Conservation (phyloP, 2,113 vertebrate genomes). For the Anas platyrhynchos region DNA sequence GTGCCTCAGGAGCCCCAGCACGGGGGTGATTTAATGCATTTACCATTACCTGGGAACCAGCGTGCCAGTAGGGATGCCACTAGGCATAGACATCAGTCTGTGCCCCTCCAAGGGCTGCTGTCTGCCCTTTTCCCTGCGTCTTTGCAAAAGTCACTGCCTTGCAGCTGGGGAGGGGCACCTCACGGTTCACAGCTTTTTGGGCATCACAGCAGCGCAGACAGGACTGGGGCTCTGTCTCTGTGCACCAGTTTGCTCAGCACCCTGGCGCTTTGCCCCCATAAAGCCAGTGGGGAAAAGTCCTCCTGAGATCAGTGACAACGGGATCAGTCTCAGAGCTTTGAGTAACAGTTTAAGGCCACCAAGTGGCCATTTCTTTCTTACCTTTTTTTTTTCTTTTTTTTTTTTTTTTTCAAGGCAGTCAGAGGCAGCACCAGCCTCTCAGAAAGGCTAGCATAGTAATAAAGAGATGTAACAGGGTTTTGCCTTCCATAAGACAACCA, state of each 20-base stretch:
- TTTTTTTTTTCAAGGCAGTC: neutral
- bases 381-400: rapidly evolving
- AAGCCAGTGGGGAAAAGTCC: neutral
- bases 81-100: neutral
- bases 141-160: conserved; percentile 7
- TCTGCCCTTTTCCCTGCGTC: neutral
- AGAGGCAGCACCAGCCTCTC: neutral
- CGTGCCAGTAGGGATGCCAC: neutral
- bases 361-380: neutral
- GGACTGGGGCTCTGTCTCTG: neutral
- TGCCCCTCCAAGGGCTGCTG: neutral
- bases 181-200: neutral
- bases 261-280: neutral
- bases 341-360: conserved; percentile 3
- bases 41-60: neutral
- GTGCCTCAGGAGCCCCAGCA: neutral
- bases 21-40: neutral
- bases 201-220: neutral
- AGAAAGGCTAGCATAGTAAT: rapidly evolving
- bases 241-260: neutral
- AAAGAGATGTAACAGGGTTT: neutral
- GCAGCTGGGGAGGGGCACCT: neutral
- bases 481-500: neutral
- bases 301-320: neutral
- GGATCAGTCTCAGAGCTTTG: neutral